Evolutionary conservation across 1,140 invertebrate genomes (phyloP).

Genomic region (Spodoptera litura): DNA sequence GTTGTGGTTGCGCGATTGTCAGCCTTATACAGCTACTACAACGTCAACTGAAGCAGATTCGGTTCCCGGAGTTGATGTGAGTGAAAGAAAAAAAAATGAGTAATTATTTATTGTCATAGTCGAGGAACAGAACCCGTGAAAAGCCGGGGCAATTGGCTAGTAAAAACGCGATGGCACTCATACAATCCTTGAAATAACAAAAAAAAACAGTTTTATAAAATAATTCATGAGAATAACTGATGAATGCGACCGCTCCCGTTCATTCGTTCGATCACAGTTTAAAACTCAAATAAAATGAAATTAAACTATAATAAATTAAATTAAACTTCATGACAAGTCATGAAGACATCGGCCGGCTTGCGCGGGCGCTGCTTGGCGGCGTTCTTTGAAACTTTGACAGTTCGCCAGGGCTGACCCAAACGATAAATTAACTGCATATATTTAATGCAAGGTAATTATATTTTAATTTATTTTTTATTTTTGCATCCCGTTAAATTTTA

Average conservation of each 20-base stretch:
- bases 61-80: too few species aligned
- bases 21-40: not conserved
- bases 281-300: constrained; percentile 22
- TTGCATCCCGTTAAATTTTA: constrained; percentile 23
- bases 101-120: too few species aligned
- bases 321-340: constrained; percentile 16
- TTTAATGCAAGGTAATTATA: constrained; percentile 16
- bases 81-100: too few species aligned
- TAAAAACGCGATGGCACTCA: not conserved
- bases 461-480: constrained; percentile 26
- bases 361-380: constrained; percentile 30
- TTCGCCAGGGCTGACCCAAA: constrained; percentile 17
- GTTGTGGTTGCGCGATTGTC: not conserved
- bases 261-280: too few species aligned
- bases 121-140: too few species aligned
- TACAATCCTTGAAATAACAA: too few species aligned
- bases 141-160: not conserved
- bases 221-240: too few species aligned
- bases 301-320: constrained; percentile 40
- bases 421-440: not conserved
- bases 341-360: constrained; percentile 28
- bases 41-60: too few species aligned
- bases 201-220: too few species aligned
- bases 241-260: not conserved
- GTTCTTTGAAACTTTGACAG: constrained; percentile 12